A percentile compares a stretch with the other conserved stretches of the same genome.
phyloP scores from a whole-genome alignment of 2,113 vertebrate genomes.

The Otis tarda region DNA sequence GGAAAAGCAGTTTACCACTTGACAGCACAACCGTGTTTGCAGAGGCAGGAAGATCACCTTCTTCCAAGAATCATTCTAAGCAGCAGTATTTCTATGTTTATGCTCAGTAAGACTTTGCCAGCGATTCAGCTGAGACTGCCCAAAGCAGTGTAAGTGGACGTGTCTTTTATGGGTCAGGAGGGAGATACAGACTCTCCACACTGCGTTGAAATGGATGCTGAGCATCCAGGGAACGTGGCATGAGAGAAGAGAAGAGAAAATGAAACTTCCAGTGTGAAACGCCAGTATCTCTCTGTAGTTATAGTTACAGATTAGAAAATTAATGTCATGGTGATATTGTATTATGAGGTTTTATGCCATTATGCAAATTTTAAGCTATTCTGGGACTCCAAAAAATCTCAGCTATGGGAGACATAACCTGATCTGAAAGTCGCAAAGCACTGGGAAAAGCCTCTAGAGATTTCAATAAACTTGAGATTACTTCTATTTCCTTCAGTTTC shows the following conservation, averaged over 20 bases:
- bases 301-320: neutral
- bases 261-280: neutral
- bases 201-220: neutral
- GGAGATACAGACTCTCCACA: neutral
- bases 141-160: neutral
- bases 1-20: neutral
- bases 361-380: neutral
- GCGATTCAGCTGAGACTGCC: neutral
- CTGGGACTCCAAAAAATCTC: neutral
- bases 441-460: neutral
- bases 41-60: neutral
- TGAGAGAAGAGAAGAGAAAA: neutral
- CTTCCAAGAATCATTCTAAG: neutral
- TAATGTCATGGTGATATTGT: neutral
- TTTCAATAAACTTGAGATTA: neutral
- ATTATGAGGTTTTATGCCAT: neutral
- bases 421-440: neutral
- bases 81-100: neutral
- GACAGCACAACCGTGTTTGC: neutral
- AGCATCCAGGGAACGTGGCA: accelerated
- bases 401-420: neutral
- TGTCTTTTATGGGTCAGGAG: neutral
- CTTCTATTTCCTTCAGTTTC: neutral
- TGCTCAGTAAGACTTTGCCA: neutral
- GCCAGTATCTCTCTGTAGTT: neutral